Evolutionary conservation across 2,797 vertebrate genomes (phyloP).

Genomic region (Muscicapa striata): DNA sequence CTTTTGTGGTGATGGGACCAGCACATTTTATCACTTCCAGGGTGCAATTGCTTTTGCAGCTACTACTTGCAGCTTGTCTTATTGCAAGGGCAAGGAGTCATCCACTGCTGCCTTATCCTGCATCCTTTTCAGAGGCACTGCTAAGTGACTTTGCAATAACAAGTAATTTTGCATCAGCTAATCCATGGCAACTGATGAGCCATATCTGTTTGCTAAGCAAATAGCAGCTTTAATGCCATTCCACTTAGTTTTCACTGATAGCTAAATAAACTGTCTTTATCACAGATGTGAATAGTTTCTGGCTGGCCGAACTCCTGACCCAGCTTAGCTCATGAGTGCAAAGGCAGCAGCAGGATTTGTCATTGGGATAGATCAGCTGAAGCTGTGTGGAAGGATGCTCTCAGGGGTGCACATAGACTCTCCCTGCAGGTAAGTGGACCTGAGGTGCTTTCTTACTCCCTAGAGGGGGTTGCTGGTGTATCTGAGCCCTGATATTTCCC

Average conservation of each 20-base stretch:
- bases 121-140: background rate
- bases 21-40: background rate
- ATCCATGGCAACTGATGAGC: slow-evolving; percentile 33
- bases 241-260: background rate
- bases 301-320: background rate
- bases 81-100: background rate
- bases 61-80: background rate
- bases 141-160: background rate
- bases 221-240: background rate
- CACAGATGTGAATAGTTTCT: background rate
- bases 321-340: background rate
- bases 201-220: background rate
- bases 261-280: slow-evolving; percentile 4
- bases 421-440: background rate
- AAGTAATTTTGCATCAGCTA: slow-evolving; percentile 4
- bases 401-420: background rate
- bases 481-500: background rate
- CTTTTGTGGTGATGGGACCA: background rate
- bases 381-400: background rate
- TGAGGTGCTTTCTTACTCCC: background rate
- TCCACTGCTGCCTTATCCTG: background rate
- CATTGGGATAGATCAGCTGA: background rate
- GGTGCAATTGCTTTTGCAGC: background rate
- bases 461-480: background rate
- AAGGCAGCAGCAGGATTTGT: background rate